Percentiles rank a stretch among this genome's conserved stretches.
Conservation (phyloP, 1,140 invertebrate genomes). For the Brachionus rubens region DNA sequence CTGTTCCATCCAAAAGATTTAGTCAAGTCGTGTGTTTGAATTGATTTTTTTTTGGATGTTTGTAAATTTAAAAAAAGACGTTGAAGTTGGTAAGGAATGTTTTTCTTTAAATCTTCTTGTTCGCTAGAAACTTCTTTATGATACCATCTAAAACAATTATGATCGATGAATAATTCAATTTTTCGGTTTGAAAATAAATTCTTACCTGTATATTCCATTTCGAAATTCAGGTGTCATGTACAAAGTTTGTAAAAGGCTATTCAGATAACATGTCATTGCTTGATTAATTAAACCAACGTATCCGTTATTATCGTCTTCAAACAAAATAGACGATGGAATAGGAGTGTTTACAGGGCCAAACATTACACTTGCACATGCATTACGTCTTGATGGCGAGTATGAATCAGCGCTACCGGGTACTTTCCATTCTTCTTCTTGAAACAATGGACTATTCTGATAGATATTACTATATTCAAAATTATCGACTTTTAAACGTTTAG, state of each 20-base stretch:
- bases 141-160: slow-evolving; percentile 23
- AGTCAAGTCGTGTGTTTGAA: slow-evolving; percentile 94
- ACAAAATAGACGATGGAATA: background rate
- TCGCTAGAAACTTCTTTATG: slow-evolving; percentile 77
- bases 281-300: slow-evolving; percentile 99
- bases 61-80: slow-evolving; percentile 97
- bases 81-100: slow-evolving; percentile 90
- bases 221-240: slow-evolving; percentile 93
- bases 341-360: background rate
- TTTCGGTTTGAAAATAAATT: background rate
- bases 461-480: slow-evolving; percentile 48
- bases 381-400: background rate
- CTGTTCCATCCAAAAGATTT: slow-evolving; percentile 99
- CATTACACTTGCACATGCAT: slow-evolving; percentile 12
- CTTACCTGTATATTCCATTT: slow-evolving; percentile 76
- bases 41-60: slow-evolving; percentile 94
- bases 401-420: background rate
- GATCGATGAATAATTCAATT: background rate
- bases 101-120: slow-evolving; percentile 90
- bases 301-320: slow-evolving; percentile 82
- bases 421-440: slow-evolving; percentile 2
- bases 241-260: slow-evolving; percentile 92
- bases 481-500: slow-evolving; percentile 31
- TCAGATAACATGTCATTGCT: slow-evolving; percentile 99
- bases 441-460: background rate